A percentile compares a stretch with the other conserved stretches of the same genome.
Conservation (phyloP, 1,140 invertebrate species). For the Teleopsis dalmanni region DNA sequence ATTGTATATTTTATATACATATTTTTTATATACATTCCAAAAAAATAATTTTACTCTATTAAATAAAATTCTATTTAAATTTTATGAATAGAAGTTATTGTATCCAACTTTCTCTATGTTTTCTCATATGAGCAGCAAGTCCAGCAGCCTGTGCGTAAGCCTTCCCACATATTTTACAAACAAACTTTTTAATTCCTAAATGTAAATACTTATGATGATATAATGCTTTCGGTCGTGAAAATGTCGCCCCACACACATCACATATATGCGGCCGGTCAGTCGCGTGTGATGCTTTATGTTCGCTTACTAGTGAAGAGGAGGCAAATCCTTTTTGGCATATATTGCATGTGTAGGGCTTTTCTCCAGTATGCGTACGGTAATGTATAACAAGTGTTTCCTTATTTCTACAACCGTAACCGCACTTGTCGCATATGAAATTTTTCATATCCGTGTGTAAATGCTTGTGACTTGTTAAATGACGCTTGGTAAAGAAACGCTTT, state of each 20-base stretch:
- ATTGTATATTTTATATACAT: too few relatives aligned
- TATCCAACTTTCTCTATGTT: slow-evolving; percentile 34
- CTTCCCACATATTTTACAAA: slow-evolving; percentile 36
- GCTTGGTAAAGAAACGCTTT: slow-evolving; percentile 27
- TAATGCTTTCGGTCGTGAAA: slow-evolving; percentile 73
- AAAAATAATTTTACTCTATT: too few relatives aligned
- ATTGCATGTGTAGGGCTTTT: slow-evolving; percentile 68
- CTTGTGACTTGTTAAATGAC: slow-evolving; percentile 27
- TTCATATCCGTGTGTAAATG: slow-evolving; percentile 32
- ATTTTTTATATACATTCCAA: too few relatives aligned
- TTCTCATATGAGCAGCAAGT: slow-evolving; percentile 40
- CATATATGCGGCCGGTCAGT: slow-evolving; percentile 74
- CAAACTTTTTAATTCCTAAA: slow-evolving; percentile 31
- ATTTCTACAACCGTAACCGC: slow-evolving; percentile 53
- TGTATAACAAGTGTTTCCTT: slow-evolving; percentile 81
- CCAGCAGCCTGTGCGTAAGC: slow-evolving; percentile 39
- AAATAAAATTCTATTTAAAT: not conserved
- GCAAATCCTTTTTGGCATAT: slow-evolving; percentile 70
- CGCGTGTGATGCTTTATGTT: slow-evolving; percentile 67
- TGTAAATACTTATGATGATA: slow-evolving; percentile 39
- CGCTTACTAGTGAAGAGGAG: slow-evolving; percentile 47
- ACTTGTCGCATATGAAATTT: slow-evolving; percentile 36
- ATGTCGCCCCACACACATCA: slow-evolving; percentile 63
- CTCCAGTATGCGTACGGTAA: slow-evolving; percentile 70
- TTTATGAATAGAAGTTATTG: not conserved